These are phyloP conservation scores for Crotalus tigris DNA, from an alignment of 2,113 vertebrate species.

Conservation along the genomic window DNA sequence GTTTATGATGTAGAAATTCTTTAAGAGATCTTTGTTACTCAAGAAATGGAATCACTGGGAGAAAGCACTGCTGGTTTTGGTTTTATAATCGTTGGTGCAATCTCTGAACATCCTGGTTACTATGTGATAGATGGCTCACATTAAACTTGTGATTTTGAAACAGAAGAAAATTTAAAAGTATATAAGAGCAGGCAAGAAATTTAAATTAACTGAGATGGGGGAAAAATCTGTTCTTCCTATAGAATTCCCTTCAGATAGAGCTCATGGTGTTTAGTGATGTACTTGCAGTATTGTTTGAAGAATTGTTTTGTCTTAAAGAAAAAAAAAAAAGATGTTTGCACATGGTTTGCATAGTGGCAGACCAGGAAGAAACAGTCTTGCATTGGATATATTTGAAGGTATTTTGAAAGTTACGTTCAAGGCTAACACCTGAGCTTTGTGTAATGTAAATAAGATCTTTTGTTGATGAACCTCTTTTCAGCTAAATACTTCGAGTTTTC, in stretches of 20 bases:
- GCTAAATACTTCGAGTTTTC: conserved; percentile 63
- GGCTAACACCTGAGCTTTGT: conserved; percentile 90
- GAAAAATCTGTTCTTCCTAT: conserved; percentile 96
- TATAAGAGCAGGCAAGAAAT: conserved; percentile 80
- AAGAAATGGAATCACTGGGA: conserved; percentile 79
- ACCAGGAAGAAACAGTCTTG: conserved; percentile 66
- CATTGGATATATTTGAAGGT: conserved; percentile 69
- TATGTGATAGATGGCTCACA: conserved; percentile 78
- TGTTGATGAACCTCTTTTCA: conserved; percentile 75
- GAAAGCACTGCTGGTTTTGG: conserved; percentile 85
- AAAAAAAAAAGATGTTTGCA: conserved; percentile 61
- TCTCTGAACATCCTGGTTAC: conserved; percentile 79
- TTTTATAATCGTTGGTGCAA: conserved; percentile 88
- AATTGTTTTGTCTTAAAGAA: conserved; percentile 88
- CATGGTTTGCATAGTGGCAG: conserved; percentile 73
- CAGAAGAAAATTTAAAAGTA: conserved; percentile 73
- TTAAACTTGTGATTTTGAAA: conserved; percentile 83
- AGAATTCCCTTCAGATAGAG: conserved; percentile 90
- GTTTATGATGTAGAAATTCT: conserved; percentile 88
- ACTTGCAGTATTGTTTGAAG: conserved; percentile 89
- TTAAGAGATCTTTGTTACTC: conserved; percentile 86
- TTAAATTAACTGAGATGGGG: conserved; percentile 76
- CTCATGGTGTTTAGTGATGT: conserved; percentile 95
- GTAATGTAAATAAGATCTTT: conserved; percentile 95
- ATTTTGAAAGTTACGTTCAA: conserved; percentile 78